Evolutionary conservation across 2,113 vertebrate genomes (phyloP).

Genomic region (Indicator indicator): DNA sequence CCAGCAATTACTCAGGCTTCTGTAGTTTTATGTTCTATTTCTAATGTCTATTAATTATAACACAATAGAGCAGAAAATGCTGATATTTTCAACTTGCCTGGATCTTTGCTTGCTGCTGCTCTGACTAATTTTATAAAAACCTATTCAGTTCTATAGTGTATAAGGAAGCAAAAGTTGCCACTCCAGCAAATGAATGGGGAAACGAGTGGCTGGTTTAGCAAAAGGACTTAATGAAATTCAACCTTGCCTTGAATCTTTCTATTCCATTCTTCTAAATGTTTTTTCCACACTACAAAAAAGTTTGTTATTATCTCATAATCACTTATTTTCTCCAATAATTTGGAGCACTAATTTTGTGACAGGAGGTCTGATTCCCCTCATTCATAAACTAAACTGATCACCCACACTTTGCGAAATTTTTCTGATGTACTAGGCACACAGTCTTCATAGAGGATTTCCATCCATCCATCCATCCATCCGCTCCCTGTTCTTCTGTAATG

Average conservation of each 20-base stretch:
- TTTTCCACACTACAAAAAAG: neutral
- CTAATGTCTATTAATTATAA: neutral
- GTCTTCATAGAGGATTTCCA: neutral
- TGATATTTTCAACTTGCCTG: neutral
- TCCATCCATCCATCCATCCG: neutral
- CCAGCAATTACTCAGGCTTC: neutral
- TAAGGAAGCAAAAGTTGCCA: neutral
- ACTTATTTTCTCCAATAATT: neutral
- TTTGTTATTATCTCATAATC: neutral
- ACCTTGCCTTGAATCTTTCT: neutral
- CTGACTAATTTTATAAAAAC: neutral
- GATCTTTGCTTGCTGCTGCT: neutral
- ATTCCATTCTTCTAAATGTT: neutral
- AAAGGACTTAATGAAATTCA: neutral
- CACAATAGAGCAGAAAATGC: neutral
- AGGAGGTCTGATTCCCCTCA: neutral
- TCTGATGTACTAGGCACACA: neutral
- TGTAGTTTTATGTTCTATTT: neutral
- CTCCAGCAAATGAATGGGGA: neutral
- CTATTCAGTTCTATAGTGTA: neutral
- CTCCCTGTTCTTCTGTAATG: neutral
- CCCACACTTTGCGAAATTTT: neutral
- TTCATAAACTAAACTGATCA: neutral
- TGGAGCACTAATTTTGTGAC: neutral
- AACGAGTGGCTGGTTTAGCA: neutral